Base-by-base conservation (phyloP, 1,140 invertebrate genomes). In the Phenacoccus solenopsis region DNA sequence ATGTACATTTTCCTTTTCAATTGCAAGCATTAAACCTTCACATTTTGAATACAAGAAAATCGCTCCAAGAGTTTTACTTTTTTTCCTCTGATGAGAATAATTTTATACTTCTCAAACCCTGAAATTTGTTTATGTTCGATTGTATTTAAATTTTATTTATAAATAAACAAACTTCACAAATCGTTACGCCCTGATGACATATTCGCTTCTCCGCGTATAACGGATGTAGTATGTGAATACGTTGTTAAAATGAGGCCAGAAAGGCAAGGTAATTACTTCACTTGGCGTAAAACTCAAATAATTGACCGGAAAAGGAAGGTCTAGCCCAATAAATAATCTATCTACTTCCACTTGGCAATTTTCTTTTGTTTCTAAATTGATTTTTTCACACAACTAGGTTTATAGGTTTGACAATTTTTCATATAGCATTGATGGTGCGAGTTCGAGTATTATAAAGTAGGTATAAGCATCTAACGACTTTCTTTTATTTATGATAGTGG, bases 221-320 rank as follows among this genome's bases (percentile, higher is more conserved):
- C 59, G 59, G 59, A 64, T 64, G 21, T 64, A 64, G 59, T 27
- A 25, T 64, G 59, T 64, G 59, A 64, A 64, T 64, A 16, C 22
- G 20, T 64, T 22, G 59, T 64, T 64, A 64, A 64, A 64, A 64
- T 64, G 59, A 64, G 59, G 59, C 59, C 59, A 64, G 25, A 64
- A 64, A 64, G 59, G 59, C 59, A 64, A 64, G 2, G 20, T 64
- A 64, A 64, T 64, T 64, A 64, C 59, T 20, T 64, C 59, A 64
- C 56, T 5, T 5, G 1, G 59, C 59, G 59, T 24, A 27, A 27
- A 24, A 64, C 25, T 64, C 21, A 25, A 24, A 27, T 25, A 64
- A 64, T 64, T 64, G 59, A 64, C 59, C 59, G 59, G 59, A 64
- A 64, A 64, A 64, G 59, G 59, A 64, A 64, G 59, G 12, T 64